Evolutionary conservation across 1,140 invertebrate genomes (phyloP).

Genomic region (Daktulosphaira vitifoliae): DNA sequence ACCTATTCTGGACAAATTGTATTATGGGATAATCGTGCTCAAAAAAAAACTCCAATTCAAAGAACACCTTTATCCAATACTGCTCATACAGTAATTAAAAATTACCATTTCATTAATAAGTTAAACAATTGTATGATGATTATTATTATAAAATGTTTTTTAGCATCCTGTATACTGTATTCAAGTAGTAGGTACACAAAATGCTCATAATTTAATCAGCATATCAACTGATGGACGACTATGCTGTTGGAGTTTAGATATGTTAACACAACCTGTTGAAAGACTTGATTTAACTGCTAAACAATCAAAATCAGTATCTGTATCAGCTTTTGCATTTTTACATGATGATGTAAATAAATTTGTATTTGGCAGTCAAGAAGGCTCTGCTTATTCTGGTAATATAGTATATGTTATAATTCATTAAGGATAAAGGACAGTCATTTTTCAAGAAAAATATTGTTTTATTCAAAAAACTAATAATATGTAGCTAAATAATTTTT

Average conservation of each 20-base stretch:
- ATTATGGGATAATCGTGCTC: conserved; percentile 95
- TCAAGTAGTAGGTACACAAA: conserved; percentile 94
- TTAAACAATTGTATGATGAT: too few species aligned
- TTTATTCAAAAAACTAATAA: too few species aligned
- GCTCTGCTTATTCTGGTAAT: conserved; percentile 82
- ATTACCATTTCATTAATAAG: too few species aligned
- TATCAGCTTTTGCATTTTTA: conserved; percentile 87
- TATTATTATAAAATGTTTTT: too few species aligned
- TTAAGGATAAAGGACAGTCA: too few species aligned
- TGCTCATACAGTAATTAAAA: conserved; percentile 85
- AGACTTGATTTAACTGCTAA: conserved; percentile 78
- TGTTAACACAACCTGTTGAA: conserved; percentile 94
- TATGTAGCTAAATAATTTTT: too few species aligned
- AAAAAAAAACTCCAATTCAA: conserved; percentile 94
- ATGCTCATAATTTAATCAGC: conserved; percentile 96
- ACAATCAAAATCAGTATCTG: conserved; percentile 85
- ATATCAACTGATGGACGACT: conserved; percentile 95
- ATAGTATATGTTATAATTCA: too few species aligned
- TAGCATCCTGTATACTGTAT: conserved; percentile 95
- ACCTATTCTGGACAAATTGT: conserved; percentile 99
- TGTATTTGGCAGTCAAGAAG: conserved; percentile 93
- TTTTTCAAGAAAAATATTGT: too few species aligned
- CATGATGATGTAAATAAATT: conserved; percentile 95
- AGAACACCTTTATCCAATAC: conserved; percentile 85
- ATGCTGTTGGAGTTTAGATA: conserved; percentile 97